Evolutionary conservation across 2,113 vertebrate species (phyloP), one percentile per base, ranked within the genome.

Genomic region (Empidonax traillii): DNA sequence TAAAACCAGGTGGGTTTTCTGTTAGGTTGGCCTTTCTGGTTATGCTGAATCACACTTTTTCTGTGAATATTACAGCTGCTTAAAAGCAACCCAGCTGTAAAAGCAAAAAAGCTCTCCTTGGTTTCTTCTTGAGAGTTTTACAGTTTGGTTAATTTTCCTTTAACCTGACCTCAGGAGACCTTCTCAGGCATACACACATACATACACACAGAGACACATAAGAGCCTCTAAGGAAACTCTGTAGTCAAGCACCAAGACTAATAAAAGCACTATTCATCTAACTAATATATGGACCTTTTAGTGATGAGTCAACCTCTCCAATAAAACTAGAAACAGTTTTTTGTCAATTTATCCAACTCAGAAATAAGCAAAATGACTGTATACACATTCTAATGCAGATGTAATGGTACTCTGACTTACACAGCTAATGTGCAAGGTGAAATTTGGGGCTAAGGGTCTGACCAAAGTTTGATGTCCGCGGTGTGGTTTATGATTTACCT

Each of bases 221-320:
- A 67, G 35, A 77, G 71, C 41, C 49, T 82, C 75, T 94, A 85
- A 94, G 56, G 22, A 88, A 95, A 91, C 35, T 68, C 0, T 85
- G 85, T 71, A 90, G 69, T 46, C 56, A 52, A 63, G 39, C 81
- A 74, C 51, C 63, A 44, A 23, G 17, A 41, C 67, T 84, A 82
- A 96, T 83, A 91, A 94, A 90, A 91, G 85, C 63, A 35, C 78
- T 73, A 94, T 97, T 97, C 92, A 96, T 90, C 55, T 63, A 82
- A 30, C 65, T 91, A 91, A 95, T 44, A 91, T 0, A 86, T 27
- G 59, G 72, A 90, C 59, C 8, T 88, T 91, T 94, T 47, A 91
- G 24, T 31, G 82, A 96, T 96, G 94, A 96, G 85, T 94, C 87
- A 96, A 74, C 82, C 33, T 80, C 56, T 3, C 75, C 82, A 41